Percentiles rank a stretch among this genome's conserved stretches.
Evolutionary conservation across 2,888 invertebrate genomes (phyloP).

Genomic region (Scaptomyza flava): DNA sequence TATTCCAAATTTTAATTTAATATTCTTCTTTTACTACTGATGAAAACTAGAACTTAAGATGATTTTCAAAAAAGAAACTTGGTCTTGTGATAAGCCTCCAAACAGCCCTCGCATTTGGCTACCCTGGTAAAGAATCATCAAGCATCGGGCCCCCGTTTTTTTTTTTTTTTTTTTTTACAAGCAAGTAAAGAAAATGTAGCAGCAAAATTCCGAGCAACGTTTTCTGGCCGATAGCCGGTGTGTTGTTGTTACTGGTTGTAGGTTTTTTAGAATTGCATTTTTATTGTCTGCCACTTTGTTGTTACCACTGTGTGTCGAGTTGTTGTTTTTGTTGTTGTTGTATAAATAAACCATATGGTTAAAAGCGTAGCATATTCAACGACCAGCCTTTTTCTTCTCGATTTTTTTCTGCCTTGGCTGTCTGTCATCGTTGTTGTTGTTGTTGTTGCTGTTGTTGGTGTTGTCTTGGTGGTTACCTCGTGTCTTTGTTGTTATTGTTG

Average conservation of each 20-base stretch:
- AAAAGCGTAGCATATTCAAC: constrained; percentile 77
- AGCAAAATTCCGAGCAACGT: constrained; percentile 68
- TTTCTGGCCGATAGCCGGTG: constrained; percentile 45
- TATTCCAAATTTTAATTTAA: too few species aligned
- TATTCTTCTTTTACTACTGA: too few species aligned
- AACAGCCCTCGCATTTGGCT: constrained; percentile 47
- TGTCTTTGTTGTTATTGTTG: constrained; percentile 34
- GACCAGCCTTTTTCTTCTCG: constrained; percentile 46
- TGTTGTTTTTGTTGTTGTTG: constrained; percentile 59
- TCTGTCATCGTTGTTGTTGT: constrained; percentile 26
- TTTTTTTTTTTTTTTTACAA: constrained; percentile 25
- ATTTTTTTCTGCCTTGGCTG: constrained; percentile 31
- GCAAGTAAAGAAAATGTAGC: constrained; percentile 58
- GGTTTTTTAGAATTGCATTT: constrained; percentile 76
- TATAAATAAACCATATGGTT: constrained; percentile 78
- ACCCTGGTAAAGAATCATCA: constrained; percentile 33
- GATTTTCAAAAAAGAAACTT: too few species aligned
- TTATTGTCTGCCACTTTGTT: constrained; percentile 78
- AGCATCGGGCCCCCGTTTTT: constrained; percentile 33
- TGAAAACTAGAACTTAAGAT: too few species aligned
- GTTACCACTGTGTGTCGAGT: constrained; percentile 69
- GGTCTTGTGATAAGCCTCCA: not conserved
- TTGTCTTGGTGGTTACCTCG: constrained; percentile 53
- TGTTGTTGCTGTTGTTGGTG: constrained; percentile 6
- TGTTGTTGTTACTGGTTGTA: constrained; percentile 47